Percentiles rank a stretch among this genome's conserved stretches.
Evolutionary conservation across 2,113 vertebrate genomes (phyloP).

Genomic region (Spheniscus mendiculus): DNA sequence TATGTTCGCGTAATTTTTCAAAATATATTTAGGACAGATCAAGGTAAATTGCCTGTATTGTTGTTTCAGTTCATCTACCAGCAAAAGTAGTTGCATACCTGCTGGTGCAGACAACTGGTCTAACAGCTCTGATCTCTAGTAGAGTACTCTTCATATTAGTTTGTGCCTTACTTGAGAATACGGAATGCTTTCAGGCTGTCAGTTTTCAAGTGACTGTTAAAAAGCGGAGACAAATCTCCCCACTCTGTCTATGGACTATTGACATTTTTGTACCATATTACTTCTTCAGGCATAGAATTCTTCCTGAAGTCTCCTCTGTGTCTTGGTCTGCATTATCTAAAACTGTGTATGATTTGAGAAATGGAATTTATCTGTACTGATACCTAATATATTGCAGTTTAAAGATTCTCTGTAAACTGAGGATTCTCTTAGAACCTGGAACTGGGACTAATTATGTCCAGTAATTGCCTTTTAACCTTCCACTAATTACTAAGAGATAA

Average conservation of each 20-base stretch:
- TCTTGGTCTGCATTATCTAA: background rate
- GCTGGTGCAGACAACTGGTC: background rate
- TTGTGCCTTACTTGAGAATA: background rate
- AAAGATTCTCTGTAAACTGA: background rate
- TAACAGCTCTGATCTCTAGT: background rate
- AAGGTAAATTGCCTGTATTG: background rate
- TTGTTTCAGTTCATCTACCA: background rate
- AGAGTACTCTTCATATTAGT: background rate
- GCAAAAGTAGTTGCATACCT: background rate
- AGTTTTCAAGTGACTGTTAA: background rate
- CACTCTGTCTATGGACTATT: background rate
- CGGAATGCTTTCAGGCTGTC: background rate
- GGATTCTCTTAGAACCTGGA: background rate
- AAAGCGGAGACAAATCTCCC: background rate
- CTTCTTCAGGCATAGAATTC: background rate
- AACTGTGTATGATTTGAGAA: background rate
- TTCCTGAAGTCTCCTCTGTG: background rate
- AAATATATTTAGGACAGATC: background rate
- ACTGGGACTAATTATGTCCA: background rate
- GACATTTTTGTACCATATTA: background rate
- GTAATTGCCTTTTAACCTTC: background rate
- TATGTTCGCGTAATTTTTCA: background rate
- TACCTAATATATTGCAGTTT: background rate
- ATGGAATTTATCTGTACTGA: background rate
- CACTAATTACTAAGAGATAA: background rate